A percentile compares a stretch with the other conserved stretches of the same genome.
phyloP scores from a whole-genome alignment of 1,140 invertebrate species.

The Campoletis sonorensis region DNA sequence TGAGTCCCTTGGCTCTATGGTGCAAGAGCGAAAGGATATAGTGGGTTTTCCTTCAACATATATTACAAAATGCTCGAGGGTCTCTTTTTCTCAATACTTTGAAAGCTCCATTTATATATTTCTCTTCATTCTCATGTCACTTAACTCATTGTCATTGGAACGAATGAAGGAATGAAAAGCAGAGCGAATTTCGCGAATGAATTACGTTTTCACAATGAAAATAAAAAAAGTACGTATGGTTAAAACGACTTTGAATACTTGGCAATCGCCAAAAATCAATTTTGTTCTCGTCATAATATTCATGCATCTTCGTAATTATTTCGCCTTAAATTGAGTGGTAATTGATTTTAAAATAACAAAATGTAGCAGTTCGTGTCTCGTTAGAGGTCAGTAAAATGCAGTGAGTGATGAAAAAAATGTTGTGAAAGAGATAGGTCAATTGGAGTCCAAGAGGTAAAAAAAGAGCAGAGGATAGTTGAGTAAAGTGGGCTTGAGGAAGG shows the following conservation, averaged over 20 bases:
- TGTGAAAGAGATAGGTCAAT: slow-evolving; percentile 9
- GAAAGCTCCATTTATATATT: not conserved
- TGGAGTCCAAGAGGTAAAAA: not conserved
- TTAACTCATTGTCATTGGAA: not conserved
- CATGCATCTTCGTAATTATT: too few species aligned
- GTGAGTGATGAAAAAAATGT: not conserved
- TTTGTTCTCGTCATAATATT: too few species aligned
- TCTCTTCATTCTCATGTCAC: not conserved
- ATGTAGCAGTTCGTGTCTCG: too few species aligned
- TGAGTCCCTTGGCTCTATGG: not conserved
- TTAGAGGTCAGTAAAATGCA: not conserved
- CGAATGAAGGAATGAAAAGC: not conserved
- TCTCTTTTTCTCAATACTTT: slow-evolving; percentile 5
- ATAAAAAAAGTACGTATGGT: too few species aligned
- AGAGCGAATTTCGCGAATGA: not conserved
- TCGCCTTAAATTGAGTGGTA: too few species aligned
- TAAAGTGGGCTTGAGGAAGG: slow-evolving; percentile 16
- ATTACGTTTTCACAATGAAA: not conserved
- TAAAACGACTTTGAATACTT: too few species aligned
- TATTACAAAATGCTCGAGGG: not conserved
- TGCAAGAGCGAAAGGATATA: not conserved
- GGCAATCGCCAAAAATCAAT: too few species aligned
- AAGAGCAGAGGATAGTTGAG: slow-evolving; percentile 12
- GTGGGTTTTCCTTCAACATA: not conserved
- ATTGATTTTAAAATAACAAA: too few species aligned